Evolutionary conservation across 2,797 vertebrate genomes (phyloP).

Genomic region (Argya squamiceps): DNA sequence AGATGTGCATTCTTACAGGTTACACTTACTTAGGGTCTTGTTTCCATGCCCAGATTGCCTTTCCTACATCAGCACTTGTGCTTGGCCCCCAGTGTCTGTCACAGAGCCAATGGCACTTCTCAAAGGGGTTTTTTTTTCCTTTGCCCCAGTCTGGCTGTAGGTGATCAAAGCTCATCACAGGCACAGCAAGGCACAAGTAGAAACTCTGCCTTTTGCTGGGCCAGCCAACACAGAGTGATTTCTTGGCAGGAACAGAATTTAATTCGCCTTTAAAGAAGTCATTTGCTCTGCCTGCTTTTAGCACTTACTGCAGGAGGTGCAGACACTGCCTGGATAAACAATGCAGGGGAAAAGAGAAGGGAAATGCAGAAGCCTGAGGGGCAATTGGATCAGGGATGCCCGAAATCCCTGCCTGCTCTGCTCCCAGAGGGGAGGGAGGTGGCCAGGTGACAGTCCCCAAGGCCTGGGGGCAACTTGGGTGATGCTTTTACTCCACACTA

Average conservation of each 20-base stretch:
- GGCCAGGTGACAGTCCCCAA: background rate
- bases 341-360: background rate
- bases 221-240: slow-evolving; percentile 36
- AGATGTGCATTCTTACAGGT: background rate
- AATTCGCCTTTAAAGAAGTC: background rate
- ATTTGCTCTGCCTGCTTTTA: background rate
- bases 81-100: background rate
- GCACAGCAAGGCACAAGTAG: background rate
- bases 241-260: slow-evolving; percentile 14
- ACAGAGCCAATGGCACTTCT: background rate
- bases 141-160: background rate
- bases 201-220: background rate
- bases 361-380: background rate
- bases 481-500: background rate
- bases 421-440: background rate
- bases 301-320: background rate
- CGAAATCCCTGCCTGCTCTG: background rate
- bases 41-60: background rate
- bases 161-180: slow-evolving; percentile 40
- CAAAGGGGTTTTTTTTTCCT: background rate
- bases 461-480: background rate
- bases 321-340: background rate
- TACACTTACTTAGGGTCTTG: background rate
- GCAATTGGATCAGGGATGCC: background rate
- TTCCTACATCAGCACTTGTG: background rate